Evolutionary conservation across 1,140 invertebrate genomes (phyloP).

Genomic region (Saccostrea cuccullata): DNA sequence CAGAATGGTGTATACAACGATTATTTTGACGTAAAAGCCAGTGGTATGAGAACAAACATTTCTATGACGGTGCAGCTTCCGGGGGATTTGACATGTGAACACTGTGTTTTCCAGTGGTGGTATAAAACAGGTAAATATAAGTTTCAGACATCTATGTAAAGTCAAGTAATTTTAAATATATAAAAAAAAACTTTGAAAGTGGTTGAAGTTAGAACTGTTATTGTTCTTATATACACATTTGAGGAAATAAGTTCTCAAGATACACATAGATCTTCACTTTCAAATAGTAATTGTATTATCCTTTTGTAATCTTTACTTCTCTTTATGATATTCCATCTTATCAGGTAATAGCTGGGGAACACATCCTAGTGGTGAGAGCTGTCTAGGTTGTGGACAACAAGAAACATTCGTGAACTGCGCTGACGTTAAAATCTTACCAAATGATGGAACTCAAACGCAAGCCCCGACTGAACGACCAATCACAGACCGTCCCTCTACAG

Average conservation of each 20-base stretch:
- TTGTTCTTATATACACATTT: no score
- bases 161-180: no score
- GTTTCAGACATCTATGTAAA: no score
- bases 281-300: no score
- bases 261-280: no score
- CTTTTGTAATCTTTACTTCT: no score
- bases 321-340: not conserved
- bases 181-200: no score
- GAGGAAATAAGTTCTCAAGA: no score
- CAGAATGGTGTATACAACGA: not conserved
- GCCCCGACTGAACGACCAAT: not conserved
- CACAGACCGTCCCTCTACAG: not conserved
- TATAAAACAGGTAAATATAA: conserved; percentile 1
- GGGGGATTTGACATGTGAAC: conserved; percentile 17
- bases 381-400: conserved; percentile 61
- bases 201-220: no score
- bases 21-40: not conserved
- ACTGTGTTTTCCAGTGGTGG: conserved; percentile 33
- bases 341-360: conserved; percentile 69
- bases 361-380: conserved; percentile 44
- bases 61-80: not conserved
- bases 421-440: conserved; percentile 48
- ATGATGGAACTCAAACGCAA: not conserved
- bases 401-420: conserved; percentile 63
- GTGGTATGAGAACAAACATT: not conserved